Base-by-base conservation (phyloP, 2,797 vertebrate genomes). In the Manis javanica region DNA sequence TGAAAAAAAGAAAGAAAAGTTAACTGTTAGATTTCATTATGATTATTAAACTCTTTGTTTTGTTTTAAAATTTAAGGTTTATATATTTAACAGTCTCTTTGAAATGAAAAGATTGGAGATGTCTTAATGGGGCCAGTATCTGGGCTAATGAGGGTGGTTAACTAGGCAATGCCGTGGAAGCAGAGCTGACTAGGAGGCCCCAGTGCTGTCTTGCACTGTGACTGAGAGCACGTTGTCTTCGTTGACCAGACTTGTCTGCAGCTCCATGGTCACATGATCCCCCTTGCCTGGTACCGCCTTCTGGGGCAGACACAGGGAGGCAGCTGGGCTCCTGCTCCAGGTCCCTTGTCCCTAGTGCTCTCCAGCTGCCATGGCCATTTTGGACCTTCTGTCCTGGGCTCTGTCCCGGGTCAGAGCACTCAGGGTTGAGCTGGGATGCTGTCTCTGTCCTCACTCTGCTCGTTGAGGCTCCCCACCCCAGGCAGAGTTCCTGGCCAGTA, bases 41-140 rank as follows among this genome's bases (percentile, higher is more conserved):
- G 63, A 57, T 69, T n/a, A 7, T 74, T 24, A 69, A 87, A 91
- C 13, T 89, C 14, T 63, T 69, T 61, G 29, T 63, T 92, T 81
- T 57, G n/a, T 59, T 88, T 88, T 94, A 90, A 91, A 69, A 83
- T 66, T 71, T 84, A 89, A 82, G 55, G n/a, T 88, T 0, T 83
- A 4, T 63, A 21, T 83, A 57, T 91, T 46, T 74, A 68, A 7
- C 87, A 72, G 10, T 92, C 46, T 89, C 46, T 89, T 23, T 91
- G 21, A 92, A 87, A 51, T 89, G 21, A 84, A 81, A 46, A 83
- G 49, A 57, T 29, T 11, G 34, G 34, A 49, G 5, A 37, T 9
- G 5, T 53, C 79, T 87, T n/a, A 42, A 0, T 68, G 4, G 3
- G 78, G 49, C 46, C n/a, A 31, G 0, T n/a, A 10, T n/a, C 23